A percentile compares a stretch with the other conserved stretches of the same genome.
phyloP scores from a whole-genome alignment of 1,140 invertebrate genomes.

The Oncopodura yosiiana region DNA sequence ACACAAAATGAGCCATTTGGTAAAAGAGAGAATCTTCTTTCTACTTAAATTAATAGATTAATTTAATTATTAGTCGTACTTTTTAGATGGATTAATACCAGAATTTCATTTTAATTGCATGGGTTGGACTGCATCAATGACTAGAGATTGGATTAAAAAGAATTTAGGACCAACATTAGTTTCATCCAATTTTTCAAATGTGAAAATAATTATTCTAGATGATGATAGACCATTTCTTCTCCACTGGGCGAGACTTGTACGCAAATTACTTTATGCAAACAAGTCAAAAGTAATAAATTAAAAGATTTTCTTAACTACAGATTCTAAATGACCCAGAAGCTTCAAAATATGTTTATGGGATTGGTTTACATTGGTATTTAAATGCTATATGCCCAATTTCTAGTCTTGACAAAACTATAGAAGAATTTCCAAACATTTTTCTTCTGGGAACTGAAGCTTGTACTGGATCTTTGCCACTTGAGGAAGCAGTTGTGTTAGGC shows the following conservation, averaged over 20 bases:
- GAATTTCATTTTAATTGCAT: slow-evolving; percentile 57
- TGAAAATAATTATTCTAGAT: slow-evolving; percentile 59
- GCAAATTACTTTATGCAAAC: background rate
- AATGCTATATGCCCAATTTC: slow-evolving; percentile 47
- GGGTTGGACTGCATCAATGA: slow-evolving; percentile 55
- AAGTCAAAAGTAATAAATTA: background rate
- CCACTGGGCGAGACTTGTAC: slow-evolving; percentile 51
- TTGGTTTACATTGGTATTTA: slow-evolving; percentile 69
- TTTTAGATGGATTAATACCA: slow-evolving; percentile 42
- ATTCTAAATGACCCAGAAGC: slow-evolving; percentile 46
- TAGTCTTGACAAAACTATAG: slow-evolving; percentile 47
- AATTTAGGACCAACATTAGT: slow-evolving; percentile 58
- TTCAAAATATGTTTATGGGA: slow-evolving; percentile 60
- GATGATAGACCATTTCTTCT: slow-evolving; percentile 58
- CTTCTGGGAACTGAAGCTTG: slow-evolving; percentile 60
- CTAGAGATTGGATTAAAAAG: slow-evolving; percentile 53
- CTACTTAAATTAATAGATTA: too few species aligned
- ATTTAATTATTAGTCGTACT: slow-evolving; percentile 8
- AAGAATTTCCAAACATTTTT: slow-evolving; percentile 57
- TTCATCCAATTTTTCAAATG: slow-evolving; percentile 46
- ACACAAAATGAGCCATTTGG: slow-evolving; percentile 40
- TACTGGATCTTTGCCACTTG: slow-evolving; percentile 5
- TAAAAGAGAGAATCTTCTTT: background rate
- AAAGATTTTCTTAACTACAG: slow-evolving; percentile 36
- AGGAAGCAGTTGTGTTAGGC: slow-evolving; percentile 50